These are phyloP conservation scores for Sycobia sp. DNA, from an alignment of 1,140 invertebrate genomes.

Conservation along the genomic window DNA sequence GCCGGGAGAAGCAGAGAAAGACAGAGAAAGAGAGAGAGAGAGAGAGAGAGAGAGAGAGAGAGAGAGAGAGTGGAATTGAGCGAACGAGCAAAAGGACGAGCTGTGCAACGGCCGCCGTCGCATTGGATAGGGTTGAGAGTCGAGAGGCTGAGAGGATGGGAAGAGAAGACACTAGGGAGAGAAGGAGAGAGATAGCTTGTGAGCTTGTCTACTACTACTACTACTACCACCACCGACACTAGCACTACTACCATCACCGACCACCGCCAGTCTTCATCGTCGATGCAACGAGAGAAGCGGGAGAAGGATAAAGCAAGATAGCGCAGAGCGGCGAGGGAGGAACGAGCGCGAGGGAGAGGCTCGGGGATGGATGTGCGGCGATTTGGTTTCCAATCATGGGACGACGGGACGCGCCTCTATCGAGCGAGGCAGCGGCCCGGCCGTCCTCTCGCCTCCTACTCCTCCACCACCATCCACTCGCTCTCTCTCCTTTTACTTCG, in stretches of 20 bases:
- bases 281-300: too few species aligned
- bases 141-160: conserved; percentile 43
- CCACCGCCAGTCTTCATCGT: too few species aligned
- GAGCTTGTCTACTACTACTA: conserved; percentile 11
- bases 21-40: neutral
- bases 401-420: conserved; percentile 63
- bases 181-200: neutral
- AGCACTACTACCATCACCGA: too few species aligned
- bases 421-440: conserved; percentile 58
- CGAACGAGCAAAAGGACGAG: conserved; percentile 35
- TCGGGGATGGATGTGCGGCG: conserved; percentile 60
- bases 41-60: conserved; percentile 2
- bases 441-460: conserved; percentile 48
- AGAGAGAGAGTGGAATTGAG: conserved; percentile 23
- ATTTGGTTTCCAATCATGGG: conserved; percentile 64
- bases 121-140: conserved; percentile 39
- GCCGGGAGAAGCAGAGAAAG: neutral
- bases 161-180: neutral
- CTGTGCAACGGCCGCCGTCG: conserved; percentile 1
- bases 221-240: too few species aligned
- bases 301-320: conserved; percentile 25
- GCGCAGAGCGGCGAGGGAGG: conserved; percentile 35
- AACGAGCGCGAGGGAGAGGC: conserved; percentile 36
- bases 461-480: conserved; percentile 43
- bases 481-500: conserved; percentile 22